Evolutionary conservation across 2,797 vertebrate species (phyloP).

Genomic region (Poliocrania exsul): DNA sequence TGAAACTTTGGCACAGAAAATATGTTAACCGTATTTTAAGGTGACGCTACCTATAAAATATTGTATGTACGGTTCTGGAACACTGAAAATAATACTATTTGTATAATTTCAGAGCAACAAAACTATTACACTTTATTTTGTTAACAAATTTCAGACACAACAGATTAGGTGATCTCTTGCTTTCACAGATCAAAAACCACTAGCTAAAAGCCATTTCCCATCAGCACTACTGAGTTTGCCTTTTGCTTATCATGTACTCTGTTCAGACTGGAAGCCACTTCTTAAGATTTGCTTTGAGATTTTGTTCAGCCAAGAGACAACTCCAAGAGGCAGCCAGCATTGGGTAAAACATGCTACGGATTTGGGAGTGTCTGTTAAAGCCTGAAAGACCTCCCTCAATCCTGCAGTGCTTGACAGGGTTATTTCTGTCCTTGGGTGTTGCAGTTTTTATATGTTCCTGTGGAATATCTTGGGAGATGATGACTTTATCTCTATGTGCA

Average conservation of each 20-base stretch:
- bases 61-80: neutral
- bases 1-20: slow-evolving; percentile 41
- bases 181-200: neutral
- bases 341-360: neutral
- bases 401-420: neutral
- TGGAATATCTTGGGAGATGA: neutral
- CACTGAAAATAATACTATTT: neutral
- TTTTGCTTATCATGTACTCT: neutral
- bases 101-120: neutral
- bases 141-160: neutral
- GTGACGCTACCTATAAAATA: neutral
- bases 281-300: neutral
- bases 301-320: neutral
- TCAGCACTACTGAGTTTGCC: neutral
- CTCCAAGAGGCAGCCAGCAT: neutral
- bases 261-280: neutral
- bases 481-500: neutral
- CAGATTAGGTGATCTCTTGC: neutral
- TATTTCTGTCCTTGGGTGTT: neutral
- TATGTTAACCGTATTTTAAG: slow-evolving; percentile 9
- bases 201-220: neutral
- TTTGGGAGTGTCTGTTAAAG: neutral
- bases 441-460: neutral
- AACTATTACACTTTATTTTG: neutral
- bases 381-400: neutral